Evolutionary conservation across 2,888 invertebrate species (phyloP), one percentile per base, ranked within the genome.

Genomic region (Unio delphinus): DNA sequence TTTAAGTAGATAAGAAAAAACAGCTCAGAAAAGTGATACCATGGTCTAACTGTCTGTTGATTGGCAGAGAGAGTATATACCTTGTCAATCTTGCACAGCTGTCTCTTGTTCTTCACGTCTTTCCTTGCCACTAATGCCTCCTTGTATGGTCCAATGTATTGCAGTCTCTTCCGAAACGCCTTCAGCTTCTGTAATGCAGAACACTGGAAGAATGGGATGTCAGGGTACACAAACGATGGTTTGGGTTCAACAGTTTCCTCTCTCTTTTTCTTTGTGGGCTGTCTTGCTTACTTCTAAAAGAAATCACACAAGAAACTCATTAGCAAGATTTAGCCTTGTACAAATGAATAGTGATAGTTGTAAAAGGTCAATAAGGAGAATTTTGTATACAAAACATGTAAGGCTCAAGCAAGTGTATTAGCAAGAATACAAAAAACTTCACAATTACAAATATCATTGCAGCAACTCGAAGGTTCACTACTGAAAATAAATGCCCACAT

Each of bases 71-170:
- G 11, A 61, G 5, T 8, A 23, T 8, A 59, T 70, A 88, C 89
- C 81, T 84, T 84, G 62, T 87, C 86, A 23, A 87, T 80, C 72
- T 83, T 85, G 74, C 88, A 89, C 60, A 95, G 87, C 78, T 90
- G 88, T 57, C 90, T 82, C 64, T 91, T 73, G n/a, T 96, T 92
- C 54, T 94, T 93, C 70, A 96, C 90, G 88, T 96, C 96, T 66
- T 94, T 92, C 26, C 95, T 92, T 11, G 96, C 95, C 80, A 95
- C 95, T 64, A 96, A 89, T 0, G 95, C 96, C 23, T 95, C 92
- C 54, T 94, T 93, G 82, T 93, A 94, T 61, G 94, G 93, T 26
- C 95, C 95, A 60, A 94, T 93, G 84, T 93, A 93, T 73, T 93
- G 92, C 78, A 95, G 92, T 4, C 95, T 84, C 62, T 91, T 87